phyloP scores from a whole-genome alignment of 1,140 invertebrate species.

The Drosophila bocqueti region DNA sequence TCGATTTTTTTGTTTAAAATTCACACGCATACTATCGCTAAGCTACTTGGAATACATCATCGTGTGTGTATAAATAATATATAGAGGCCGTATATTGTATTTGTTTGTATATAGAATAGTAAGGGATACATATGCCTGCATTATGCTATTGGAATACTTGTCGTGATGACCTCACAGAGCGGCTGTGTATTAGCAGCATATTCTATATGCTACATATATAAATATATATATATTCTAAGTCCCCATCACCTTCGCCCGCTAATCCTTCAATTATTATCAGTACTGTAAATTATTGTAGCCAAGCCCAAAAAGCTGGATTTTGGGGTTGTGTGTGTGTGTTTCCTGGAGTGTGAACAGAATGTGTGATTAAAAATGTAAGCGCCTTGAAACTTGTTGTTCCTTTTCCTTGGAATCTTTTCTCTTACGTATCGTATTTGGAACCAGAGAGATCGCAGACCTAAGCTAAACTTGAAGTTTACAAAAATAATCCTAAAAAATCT shows the following conservation, averaged over 20 bases:
- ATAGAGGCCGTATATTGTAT: slow-evolving; percentile 33
- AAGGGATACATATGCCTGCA: slow-evolving; percentile 48
- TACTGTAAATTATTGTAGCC: slow-evolving; percentile 42
- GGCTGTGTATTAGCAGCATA: slow-evolving; percentile 47
- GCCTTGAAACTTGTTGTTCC: slow-evolving; percentile 66
- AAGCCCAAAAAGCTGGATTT: slow-evolving; percentile 24
- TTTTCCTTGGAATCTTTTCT: slow-evolving; percentile 5
- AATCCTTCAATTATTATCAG: slow-evolving; percentile 16
- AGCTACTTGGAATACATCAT: slow-evolving; percentile 57
- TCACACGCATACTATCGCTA: slow-evolving; percentile 45
- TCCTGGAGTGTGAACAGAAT: slow-evolving; percentile 37
- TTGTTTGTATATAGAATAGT: slow-evolving; percentile 33
- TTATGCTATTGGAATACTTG: slow-evolving; percentile 70
- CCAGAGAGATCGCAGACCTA: slow-evolving; percentile 64
- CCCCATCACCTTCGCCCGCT: not conserved
- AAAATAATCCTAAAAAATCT: slow-evolving; percentile 25
- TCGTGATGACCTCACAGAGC: slow-evolving; percentile 56
- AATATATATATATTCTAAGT: slow-evolving; percentile 15
- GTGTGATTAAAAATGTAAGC: slow-evolving; percentile 21
- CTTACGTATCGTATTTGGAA: slow-evolving; percentile 24
- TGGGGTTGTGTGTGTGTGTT: slow-evolving; percentile 8
- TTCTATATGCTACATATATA: slow-evolving; percentile 27
- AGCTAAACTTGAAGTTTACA: slow-evolving; percentile 57
- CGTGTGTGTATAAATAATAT: slow-evolving; percentile 29
- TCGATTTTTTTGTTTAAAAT: slow-evolving; percentile 48